A percentile compares a stretch with the other conserved stretches of the same genome.
Conservation (phyloP, 2,113 vertebrate genomes). For the Larimichthys polyactis region DNA sequence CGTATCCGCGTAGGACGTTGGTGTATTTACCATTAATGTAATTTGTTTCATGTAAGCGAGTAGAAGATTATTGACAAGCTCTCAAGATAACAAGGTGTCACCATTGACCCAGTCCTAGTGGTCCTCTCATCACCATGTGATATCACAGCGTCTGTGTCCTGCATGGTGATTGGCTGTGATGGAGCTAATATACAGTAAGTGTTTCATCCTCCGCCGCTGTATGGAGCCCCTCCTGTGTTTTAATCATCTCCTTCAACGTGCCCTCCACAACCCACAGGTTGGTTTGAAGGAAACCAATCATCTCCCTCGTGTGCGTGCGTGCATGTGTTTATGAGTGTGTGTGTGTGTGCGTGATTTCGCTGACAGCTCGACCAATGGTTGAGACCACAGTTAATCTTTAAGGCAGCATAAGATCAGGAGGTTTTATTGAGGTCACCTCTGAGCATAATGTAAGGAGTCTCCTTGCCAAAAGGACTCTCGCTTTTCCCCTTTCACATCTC, state of each 20-base stretch:
- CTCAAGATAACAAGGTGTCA: constrained; percentile 42
- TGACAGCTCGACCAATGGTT: constrained; percentile 9
- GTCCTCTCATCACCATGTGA: constrained; percentile 54
- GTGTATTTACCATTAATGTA: constrained; percentile 3
- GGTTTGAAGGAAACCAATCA: constrained; percentile 68
- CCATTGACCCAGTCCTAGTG: constrained; percentile 75
- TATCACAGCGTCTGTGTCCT: constrained; percentile 43
- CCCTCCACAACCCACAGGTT: constrained; percentile 53
- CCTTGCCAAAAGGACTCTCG: constrained; percentile 17
- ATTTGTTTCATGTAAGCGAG: constrained; percentile 10
- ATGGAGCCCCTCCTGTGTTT: constrained; percentile 48
- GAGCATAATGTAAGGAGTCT: constrained; percentile 46
- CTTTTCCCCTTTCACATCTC: not conserved
- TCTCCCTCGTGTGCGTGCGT: constrained; percentile 31
- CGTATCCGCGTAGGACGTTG: not conserved
- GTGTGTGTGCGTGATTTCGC: constrained; percentile 30
- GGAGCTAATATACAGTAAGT: constrained; percentile 54
- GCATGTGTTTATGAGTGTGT: constrained; percentile 44
- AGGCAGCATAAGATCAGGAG: constrained; percentile 50
- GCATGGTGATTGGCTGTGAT: constrained; percentile 63
- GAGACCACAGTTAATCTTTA: constrained; percentile 59
- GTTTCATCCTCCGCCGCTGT: constrained; percentile 54
- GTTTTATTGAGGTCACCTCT: constrained; percentile 68
- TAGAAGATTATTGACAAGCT: constrained; percentile 17
- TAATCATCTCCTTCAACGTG: constrained; percentile 73